These are phyloP conservation scores for Nerophis ophidion DNA, from an alignment of 2,113 vertebrate species.

Conservation along the genomic window DNA sequence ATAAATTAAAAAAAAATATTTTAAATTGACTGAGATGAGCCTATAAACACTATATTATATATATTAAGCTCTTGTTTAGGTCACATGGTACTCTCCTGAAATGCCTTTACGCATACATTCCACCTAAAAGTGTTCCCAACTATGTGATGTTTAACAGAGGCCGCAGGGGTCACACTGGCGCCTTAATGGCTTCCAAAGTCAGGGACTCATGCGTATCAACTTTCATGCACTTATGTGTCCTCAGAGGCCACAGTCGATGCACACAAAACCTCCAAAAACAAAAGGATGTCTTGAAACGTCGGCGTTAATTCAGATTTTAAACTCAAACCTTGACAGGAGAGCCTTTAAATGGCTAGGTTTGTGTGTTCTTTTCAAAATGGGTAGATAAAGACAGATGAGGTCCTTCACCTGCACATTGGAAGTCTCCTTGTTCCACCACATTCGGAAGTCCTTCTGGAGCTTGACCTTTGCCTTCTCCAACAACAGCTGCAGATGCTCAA, in stretches of 20 bases:
- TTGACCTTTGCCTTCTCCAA: slow-evolving; percentile 81
- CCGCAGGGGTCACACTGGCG: slow-evolving; percentile 30
- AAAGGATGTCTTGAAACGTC: slow-evolving; percentile 5
- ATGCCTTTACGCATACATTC: slow-evolving; percentile 15
- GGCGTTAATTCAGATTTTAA: slow-evolving; percentile 8
- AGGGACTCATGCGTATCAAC: slow-evolving; percentile 23
- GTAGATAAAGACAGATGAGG: slow-evolving; percentile 10
- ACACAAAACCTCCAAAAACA: slow-evolving; percentile 29
- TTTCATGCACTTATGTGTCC: slow-evolving; percentile 13
- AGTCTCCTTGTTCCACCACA: slow-evolving; percentile 83
- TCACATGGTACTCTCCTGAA: slow-evolving; percentile 17
- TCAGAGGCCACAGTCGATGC: slow-evolving; percentile 2
- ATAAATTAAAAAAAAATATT: no score
- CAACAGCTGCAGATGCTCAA: slow-evolving; percentile 88
- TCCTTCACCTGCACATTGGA: slow-evolving; percentile 72
- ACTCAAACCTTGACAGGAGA: background rate
- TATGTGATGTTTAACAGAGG: slow-evolving; percentile 35
- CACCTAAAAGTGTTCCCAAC: slow-evolving; percentile 27
- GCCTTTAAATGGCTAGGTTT: slow-evolving; percentile 9
- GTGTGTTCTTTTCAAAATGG: slow-evolving; percentile 31
- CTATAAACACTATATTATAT: background rate
- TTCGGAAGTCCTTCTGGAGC: slow-evolving; percentile 84
- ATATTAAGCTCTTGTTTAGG: slow-evolving; percentile 1
- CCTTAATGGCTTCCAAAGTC: slow-evolving; percentile 21
- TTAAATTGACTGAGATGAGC: no score